Base-by-base conservation (phyloP, 2,888 invertebrate genomes). In the Cerastis leucographa region DNA sequence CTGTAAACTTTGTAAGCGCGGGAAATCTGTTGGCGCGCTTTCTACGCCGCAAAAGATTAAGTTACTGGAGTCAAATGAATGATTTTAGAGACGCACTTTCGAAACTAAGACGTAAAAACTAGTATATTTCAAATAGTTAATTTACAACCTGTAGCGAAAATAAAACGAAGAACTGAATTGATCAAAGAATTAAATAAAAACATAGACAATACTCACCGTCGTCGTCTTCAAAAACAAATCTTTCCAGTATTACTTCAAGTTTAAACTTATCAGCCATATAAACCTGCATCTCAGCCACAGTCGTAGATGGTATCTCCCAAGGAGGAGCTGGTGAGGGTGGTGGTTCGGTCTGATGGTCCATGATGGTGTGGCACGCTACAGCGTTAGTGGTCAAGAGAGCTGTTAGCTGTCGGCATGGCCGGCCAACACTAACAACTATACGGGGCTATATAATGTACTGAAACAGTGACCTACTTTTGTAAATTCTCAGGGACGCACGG, bases 401-500 rank as follows among this genome's bases (percentile, higher is more conserved):
- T 59, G 44, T 2, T 12, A 11, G 11, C n/a, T 29, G 25, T 17
- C 11, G 19, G 22, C 25, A 19, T 17, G 35, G 2, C 61, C 19
- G 49, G 3, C 11, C 12, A 44, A 11, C 11, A 66, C 66, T 76
- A 49, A 66, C 29, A 49, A 12, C 2, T 8, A 4, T 61, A 6
- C 19, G 14, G 56, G 7, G 56, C 56, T 19, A 17, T 29, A 9
- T 29, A 14, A 46, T 35, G n/a, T 5, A 73, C 29, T 74, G 35
- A n/a, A 51, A 77, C 29, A 2, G 35, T 67, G 79, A 76, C 76
- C 79, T 62, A 76, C 25, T 59, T 65, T 77, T 12, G 7, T 49
- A n/a, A 73, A 11, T 7, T 62, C 40, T 62, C 62, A 62, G 12
- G 62, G 62, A n/a, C 62, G 62, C 22, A 7, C 22, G n/a, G n/a